A percentile compares a stretch with the other conserved stretches of the same genome.
These are phyloP conservation scores for Ectropis grisescens DNA, from an alignment of 1,140 invertebrate species.

Conservation along the genomic window DNA sequence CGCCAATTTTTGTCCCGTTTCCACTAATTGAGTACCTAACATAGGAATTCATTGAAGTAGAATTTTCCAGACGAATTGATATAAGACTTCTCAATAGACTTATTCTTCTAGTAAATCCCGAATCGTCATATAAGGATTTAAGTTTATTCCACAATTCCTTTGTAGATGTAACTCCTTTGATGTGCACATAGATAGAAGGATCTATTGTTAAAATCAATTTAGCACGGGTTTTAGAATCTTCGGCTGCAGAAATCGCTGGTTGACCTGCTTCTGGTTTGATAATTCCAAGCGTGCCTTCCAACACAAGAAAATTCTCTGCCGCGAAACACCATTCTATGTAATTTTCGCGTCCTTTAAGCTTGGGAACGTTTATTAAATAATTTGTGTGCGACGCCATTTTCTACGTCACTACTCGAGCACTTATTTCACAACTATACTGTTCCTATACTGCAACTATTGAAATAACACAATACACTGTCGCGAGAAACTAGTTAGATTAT, in stretches of 20 bases:
- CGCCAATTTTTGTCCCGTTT: slow-evolving; percentile 15
- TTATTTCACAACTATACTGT: not conserved
- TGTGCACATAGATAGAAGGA: not conserved
- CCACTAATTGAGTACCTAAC: slow-evolving; percentile 15
- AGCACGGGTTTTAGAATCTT: not conserved
- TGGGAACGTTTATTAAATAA: not conserved
- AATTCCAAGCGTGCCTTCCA: not conserved
- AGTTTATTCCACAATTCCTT: slow-evolving; percentile 21
- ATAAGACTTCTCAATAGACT: slow-evolving; percentile 18
- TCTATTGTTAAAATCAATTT: not conserved
- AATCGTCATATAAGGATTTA: slow-evolving; percentile 19
- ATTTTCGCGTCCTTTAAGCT: not conserved
- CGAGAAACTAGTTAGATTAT: not conserved
- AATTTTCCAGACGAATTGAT: slow-evolving; percentile 18
- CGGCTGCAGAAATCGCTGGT: not conserved
- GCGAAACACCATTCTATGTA: not conserved
- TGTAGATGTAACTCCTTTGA: not conserved
- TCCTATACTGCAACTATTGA: not conserved
- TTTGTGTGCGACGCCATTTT: not conserved
- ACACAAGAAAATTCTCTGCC: not conserved
- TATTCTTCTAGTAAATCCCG: slow-evolving; percentile 23
- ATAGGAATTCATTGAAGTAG: slow-evolving; percentile 13
- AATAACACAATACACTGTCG: not conserved
- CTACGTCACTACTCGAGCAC: not conserved
- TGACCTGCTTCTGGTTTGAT: not conserved